These are phyloP conservation scores for Cerceris ruficornis DNA, from an alignment of 2,888 invertebrate genomes.

Conservation along the genomic window DNA sequence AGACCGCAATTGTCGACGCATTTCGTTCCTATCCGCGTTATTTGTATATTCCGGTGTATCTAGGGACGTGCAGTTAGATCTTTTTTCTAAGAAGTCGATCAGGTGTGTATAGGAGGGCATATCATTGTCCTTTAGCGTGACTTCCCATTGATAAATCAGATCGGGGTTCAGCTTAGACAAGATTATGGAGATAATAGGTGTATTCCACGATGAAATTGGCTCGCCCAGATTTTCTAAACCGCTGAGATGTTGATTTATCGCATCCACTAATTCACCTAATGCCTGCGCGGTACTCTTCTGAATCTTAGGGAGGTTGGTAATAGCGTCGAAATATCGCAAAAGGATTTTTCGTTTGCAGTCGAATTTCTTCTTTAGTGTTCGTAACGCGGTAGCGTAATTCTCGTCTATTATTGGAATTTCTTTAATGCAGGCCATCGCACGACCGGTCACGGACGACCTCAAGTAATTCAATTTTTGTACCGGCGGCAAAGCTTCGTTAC, in stretches of 20 bases:
- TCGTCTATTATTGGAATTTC: not conserved
- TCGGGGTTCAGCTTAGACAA: not conserved
- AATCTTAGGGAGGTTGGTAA: not conserved
- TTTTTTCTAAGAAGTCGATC: not conserved
- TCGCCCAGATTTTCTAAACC: not conserved
- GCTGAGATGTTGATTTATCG: not conserved
- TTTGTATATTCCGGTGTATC: not conserved
- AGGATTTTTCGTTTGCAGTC: not conserved
- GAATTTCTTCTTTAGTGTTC: not conserved
- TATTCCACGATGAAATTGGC: not conserved
- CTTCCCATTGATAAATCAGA: not conserved
- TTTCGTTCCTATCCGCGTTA: not conserved
- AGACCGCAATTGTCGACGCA: not conserved
- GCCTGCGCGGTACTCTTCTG: not conserved
- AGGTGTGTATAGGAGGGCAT: not conserved
- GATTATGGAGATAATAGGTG: not conserved
- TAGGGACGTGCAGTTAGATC: not conserved
- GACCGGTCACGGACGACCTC: not conserved
- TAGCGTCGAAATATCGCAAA: not conserved
- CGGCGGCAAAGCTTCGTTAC: not conserved
- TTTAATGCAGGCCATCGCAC: not conserved
- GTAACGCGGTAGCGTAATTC: not conserved
- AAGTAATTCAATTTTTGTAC: not conserved
- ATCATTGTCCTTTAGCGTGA: not conserved
- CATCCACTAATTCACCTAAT: not conserved